phyloP scores from a whole-genome alignment of 2,888 invertebrate genomes.

The Aphelenchoides bicaudatus region DNA sequence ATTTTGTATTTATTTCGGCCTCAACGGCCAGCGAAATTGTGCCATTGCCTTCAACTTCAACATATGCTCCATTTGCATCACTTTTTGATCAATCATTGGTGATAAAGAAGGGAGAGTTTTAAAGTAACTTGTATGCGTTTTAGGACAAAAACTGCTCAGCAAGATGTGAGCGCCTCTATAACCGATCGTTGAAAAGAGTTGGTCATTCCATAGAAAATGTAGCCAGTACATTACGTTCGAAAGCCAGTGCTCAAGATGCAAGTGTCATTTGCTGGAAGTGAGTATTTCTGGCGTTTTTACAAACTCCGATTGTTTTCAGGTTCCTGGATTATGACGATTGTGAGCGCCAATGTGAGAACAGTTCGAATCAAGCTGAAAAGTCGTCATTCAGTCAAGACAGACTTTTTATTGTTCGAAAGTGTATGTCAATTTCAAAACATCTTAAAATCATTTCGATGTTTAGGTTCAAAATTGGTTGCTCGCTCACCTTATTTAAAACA shows the following conservation, averaged over 20 bases:
- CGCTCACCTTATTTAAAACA: background rate
- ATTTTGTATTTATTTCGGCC: no score
- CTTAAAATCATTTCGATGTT: background rate
- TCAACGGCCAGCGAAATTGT: no score
- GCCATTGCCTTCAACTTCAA: no score
- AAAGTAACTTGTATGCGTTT: no score
- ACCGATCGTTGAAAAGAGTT: slow-evolving; percentile 25
- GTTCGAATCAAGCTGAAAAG: background rate
- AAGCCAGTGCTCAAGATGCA: slow-evolving; percentile 14
- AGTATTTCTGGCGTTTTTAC: background rate
- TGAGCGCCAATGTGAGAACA: slow-evolving; percentile 12
- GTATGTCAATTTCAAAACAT: no score
- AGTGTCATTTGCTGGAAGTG: slow-evolving; percentile 18
- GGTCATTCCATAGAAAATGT: slow-evolving; percentile 14
- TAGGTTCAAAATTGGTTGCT: no score
- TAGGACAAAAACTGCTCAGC: slow-evolving; percentile 17
- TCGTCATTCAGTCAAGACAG: background rate
- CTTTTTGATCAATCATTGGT: no score
- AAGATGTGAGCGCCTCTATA: slow-evolving; percentile 30
- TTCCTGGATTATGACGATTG: slow-evolving; percentile 21
- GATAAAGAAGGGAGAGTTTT: no score
- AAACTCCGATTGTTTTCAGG: background rate
- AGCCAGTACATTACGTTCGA: background rate
- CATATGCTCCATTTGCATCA: no score
- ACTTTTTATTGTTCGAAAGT: slow-evolving; percentile 1